phyloP scores from a whole-genome alignment of 2,888 invertebrate genomes.

The Temnothorax unifasciatus region DNA sequence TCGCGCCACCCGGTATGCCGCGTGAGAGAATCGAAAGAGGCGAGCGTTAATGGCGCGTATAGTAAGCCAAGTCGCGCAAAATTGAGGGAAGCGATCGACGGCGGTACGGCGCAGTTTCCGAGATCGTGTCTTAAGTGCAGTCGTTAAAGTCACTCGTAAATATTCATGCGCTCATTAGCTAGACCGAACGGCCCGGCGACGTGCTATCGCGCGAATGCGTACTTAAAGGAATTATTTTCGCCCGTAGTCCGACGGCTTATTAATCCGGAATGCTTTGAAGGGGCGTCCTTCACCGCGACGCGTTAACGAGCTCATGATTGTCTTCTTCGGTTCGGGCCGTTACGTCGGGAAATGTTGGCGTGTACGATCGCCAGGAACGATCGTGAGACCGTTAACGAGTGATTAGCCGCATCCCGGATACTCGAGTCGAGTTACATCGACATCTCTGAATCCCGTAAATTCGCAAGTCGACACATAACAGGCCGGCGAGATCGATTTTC shows the following conservation, averaged over 20 bases:
- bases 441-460: background rate
- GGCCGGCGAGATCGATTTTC: background rate
- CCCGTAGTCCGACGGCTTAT: constrained; percentile 21
- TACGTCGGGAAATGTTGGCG: background rate
- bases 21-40: constrained; percentile 40
- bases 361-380: background rate
- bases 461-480: too few relatives aligned
- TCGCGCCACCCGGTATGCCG: constrained; percentile 13
- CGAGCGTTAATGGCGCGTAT: constrained; percentile 29
- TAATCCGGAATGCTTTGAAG: constrained; percentile 36
- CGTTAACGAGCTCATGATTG: constrained; percentile 30
- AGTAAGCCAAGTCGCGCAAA: constrained; percentile 13
- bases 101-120: background rate
- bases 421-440: background rate
- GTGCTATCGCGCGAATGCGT: constrained; percentile 30
- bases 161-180: constrained; percentile 38
- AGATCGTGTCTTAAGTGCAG: constrained; percentile 34
- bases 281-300: background rate
- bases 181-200: background rate
- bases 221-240: constrained; percentile 18
- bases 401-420: constrained; percentile 2
- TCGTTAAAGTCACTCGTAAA: constrained; percentile 49
- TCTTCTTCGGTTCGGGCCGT: constrained; percentile 1
- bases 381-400: background rate
- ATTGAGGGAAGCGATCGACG: constrained; percentile 21